A percentile compares a stretch with the other conserved stretches of the same genome.
phyloP scores from a whole-genome alignment of 2,113 vertebrate species.

The Gavia stellata region DNA sequence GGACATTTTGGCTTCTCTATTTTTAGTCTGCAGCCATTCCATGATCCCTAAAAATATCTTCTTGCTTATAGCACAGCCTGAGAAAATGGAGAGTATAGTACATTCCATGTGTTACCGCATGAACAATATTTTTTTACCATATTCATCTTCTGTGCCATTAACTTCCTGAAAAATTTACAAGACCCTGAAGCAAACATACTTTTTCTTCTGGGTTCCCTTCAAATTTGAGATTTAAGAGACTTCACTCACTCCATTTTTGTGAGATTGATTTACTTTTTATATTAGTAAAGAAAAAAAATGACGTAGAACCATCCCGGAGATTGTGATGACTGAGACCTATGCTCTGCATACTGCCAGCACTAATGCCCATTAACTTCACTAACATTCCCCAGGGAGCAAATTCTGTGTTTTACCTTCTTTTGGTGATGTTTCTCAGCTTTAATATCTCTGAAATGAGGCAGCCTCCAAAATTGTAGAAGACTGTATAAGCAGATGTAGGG shows the following conservation, averaged over 20 bases:
- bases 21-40: background rate
- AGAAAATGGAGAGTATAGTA: background rate
- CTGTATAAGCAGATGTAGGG: rapidly evolving
- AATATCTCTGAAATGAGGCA: background rate
- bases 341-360: no score
- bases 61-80: slow-evolving; percentile 18
- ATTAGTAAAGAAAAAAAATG: background rate
- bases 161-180: slow-evolving; percentile 10
- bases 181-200: background rate
- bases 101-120: background rate
- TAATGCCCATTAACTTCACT: background rate
- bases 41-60: background rate
- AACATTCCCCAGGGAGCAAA: background rate
- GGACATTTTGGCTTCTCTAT: background rate
- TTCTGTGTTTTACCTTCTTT: background rate
- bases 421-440: background rate
- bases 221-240: background rate
- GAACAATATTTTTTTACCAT: background rate
- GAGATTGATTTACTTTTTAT: background rate
- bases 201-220: background rate
- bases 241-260: background rate
- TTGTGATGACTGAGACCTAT: background rate
- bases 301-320: background rate
- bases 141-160: background rate
- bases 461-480: background rate